Evolutionary conservation across 2,113 vertebrate genomes (phyloP), one percentile per base, ranked within the genome.

Genomic region (Agapornis roseicollis): DNA sequence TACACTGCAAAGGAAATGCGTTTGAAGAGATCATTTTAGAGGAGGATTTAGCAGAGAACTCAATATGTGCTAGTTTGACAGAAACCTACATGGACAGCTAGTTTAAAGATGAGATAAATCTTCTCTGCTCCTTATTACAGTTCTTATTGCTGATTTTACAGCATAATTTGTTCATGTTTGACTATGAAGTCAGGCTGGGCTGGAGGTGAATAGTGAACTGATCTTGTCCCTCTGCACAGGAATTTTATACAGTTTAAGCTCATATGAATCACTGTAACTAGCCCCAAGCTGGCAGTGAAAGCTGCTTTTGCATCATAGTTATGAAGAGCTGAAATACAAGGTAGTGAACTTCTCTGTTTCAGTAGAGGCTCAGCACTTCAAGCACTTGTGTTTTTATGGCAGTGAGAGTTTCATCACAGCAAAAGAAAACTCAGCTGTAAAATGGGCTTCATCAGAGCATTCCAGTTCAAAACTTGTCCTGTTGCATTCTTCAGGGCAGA

Each of bases 101-200:
- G 85, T 93, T 94, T 93, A 85, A 92, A 86, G 92, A 81, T 61
- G 39, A 37, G 81, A 61, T 95, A 92, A 90, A 95, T 90, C 76
- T 95, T 93, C 47, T 61, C 47, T 68, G 49, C 13, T 60, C 24
- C 76, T 90, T 88, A 90, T 85, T 95, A 68, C 47, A 58, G 50
- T 82, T 76, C 77, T 86, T 72, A 52, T 20, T 91, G 35, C 74
- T 50, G 60, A 70, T 91, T 96, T 95, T 95, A 76, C 65, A 72
- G 52, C 35, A 29, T 76, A 81, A 85, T 93, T 95, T 83, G 52
- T 88, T 93, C 14, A 1, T 84, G 42, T 94, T 92, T 69, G 60
- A 71, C 77, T 92, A 1, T 49, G 77, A 92, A 94, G 83, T 93
- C 94, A 88, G n/a, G 71, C 72, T n/a, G 85, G 80, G 84, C 85